A percentile compares a stretch with the other conserved stretches of the same genome.
Conservation (phyloP, 2,113 vertebrate species). For the Gymnarchus niloticus region DNA sequence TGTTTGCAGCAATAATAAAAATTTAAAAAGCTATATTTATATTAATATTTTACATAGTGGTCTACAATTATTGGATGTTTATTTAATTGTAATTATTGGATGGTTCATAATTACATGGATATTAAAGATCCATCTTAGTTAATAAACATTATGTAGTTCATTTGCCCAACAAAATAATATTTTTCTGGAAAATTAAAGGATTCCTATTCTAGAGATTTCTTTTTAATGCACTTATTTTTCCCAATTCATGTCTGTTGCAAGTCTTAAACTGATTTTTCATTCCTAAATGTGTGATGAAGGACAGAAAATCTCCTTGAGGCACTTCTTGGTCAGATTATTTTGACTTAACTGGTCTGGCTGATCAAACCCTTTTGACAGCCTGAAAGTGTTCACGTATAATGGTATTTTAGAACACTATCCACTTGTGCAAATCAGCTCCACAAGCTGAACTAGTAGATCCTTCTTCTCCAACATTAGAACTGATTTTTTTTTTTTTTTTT, state of each 20-base stretch:
- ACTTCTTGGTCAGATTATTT: not conserved
- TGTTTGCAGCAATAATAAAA: conserved; percentile 9
- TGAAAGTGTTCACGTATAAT: conserved; percentile 28
- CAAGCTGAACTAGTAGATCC: not conserved
- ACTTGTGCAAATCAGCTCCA: conserved; percentile 16
- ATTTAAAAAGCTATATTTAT: conserved; percentile 2
- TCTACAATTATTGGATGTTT: too few species aligned
- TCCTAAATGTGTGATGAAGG: conserved; percentile 13
- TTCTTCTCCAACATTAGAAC: not conserved
- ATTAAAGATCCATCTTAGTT: not conserved
- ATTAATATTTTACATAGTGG: too few species aligned
- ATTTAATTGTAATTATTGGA: too few species aligned
- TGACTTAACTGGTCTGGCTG: conserved; percentile 14
- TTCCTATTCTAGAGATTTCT: not conserved
- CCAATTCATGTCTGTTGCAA: not conserved
- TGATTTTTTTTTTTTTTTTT: conserved; percentile 16
- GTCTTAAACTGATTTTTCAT: conserved; percentile 36
- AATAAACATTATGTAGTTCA: not conserved
- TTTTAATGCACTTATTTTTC: too few species aligned
- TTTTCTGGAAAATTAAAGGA: not conserved
- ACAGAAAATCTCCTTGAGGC: conserved; percentile 3
- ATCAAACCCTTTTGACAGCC: conserved; percentile 21
- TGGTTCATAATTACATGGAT: not conserved
- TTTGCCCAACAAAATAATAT: conserved; percentile 36
- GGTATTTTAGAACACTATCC: conserved; percentile 20